Evolutionary conservation across 2,113 vertebrate genomes (phyloP), one percentile per base, ranked within the genome.

Genomic region (Solea senegalensis): DNA sequence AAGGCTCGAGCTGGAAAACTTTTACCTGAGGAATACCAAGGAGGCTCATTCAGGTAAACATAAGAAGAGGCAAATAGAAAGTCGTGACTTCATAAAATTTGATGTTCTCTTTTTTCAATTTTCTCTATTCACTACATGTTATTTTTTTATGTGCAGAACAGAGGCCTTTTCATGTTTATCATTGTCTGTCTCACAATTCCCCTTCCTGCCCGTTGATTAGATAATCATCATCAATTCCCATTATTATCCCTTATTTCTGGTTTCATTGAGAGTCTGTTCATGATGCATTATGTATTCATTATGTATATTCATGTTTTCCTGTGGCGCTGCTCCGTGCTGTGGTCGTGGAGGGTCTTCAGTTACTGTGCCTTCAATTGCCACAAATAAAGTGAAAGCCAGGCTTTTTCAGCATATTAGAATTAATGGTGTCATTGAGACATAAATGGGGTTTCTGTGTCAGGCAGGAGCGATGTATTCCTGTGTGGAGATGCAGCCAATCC

Each of bases 1-100:
- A 99, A 96, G 84, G 98, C 97, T 72, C 93, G 96, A 90, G 96
- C 95, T 89, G 97, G 97, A 68, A 99, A 98, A 74, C 91, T 99
- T 60, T 89, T 97, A 68, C 98, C 97, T 2, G 96, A 98, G 81
- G 98, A 99, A 75, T 98, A 98, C 82, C 96, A 98, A 85, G 97
- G 98, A 69, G 97, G 98, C 66, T 97, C 98, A 56, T 98, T 98
- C 86, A 97, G 97, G 98, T 98, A 96, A 94, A 66, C 27, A 1
- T 34, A 10, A 56, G 7, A 44, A 14, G 15, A 15, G 15, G 14
- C 14, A 0, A 3, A 50, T 21, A 4, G 14, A 39, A 52, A 43
- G 60, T 26, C 39, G 40, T 10, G 9, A 11, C 9, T 58, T 46
- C 9, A 14, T 16, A 40, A 51, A 71, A 51, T 3, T 0, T 16